Percentiles rank a stretch among this genome's conserved stretches.
phyloP scores from a whole-genome alignment of 2,888 invertebrate genomes.

The Drosophila mulleri region DNA sequence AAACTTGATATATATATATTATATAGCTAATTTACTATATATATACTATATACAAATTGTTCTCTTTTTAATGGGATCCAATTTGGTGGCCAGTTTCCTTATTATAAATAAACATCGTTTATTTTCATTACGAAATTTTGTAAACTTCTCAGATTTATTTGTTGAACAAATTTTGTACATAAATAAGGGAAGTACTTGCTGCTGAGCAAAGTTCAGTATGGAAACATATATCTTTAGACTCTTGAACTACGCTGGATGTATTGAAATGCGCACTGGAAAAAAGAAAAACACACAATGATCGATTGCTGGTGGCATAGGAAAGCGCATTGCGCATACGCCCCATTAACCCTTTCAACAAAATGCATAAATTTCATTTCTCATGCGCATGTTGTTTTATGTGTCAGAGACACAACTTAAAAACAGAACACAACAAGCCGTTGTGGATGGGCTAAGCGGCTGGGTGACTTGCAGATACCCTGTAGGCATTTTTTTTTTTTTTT shows the following conservation, averaged over 20 bases:
- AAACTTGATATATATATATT: slow-evolving; percentile 8
- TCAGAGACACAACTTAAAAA: slow-evolving; percentile 22
- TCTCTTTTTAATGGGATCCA: slow-evolving; percentile 50
- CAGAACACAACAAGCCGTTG: slow-evolving; percentile 13
- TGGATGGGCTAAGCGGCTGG: no score
- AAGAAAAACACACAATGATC: slow-evolving; percentile 37
- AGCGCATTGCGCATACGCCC: slow-evolving; percentile 41
- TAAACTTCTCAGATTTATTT: slow-evolving; percentile 47
- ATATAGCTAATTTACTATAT: slow-evolving; percentile 6
- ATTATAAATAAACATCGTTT: slow-evolving; percentile 49
- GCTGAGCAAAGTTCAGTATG: not conserved
- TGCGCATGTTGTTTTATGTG: slow-evolving; percentile 44
- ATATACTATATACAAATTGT: slow-evolving; percentile 36
- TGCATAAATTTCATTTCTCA: slow-evolving; percentile 62
- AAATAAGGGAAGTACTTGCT: slow-evolving; percentile 2
- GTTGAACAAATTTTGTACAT: slow-evolving; percentile 20
- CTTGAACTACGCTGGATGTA: slow-evolving; percentile 3
- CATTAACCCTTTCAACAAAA: slow-evolving; percentile 67
- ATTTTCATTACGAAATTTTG: slow-evolving; percentile 56
- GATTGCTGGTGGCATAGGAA: slow-evolving; percentile 46
- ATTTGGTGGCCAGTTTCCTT: slow-evolving; percentile 38
- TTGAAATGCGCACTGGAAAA: slow-evolving; percentile 9
- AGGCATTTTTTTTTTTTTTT: not conserved
- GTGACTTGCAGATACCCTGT: slow-evolving; percentile 5
- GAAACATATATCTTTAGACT: slow-evolving; percentile 6